Evolutionary conservation across 2,797 vertebrate species (phyloP).

Genomic region (Sarcophilus harrisii): DNA sequence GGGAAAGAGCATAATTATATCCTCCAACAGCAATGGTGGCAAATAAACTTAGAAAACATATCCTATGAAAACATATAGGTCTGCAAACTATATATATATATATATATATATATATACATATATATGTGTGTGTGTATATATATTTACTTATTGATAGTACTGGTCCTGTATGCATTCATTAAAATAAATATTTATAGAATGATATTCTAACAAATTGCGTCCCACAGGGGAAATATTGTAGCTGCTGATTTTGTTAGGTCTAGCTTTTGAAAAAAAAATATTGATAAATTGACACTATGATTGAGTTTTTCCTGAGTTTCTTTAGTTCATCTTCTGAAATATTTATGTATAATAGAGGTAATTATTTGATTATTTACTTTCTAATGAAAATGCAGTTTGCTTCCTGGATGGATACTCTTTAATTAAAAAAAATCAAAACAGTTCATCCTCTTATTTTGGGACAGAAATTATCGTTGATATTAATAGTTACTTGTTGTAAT

Average conservation of each 20-base stretch:
- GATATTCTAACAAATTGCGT: slow-evolving; percentile 8
- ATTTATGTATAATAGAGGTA: neutral
- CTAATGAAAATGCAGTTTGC: neutral
- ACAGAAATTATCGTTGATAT: neutral
- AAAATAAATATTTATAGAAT: neutral
- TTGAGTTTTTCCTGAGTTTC: slow-evolving; percentile 8
- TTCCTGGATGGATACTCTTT: neutral
- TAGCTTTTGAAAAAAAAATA: neutral
- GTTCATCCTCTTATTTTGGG: neutral
- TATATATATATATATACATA: too few relatives aligned
- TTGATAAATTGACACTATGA: neutral
- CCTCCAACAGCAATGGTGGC: neutral
- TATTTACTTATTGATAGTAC: neutral
- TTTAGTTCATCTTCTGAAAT: neutral
- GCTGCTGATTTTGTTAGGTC: neutral
- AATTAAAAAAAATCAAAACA: neutral
- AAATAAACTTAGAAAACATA: neutral
- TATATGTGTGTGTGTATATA: too few relatives aligned
- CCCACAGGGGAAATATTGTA: neutral
- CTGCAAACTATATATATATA: neutral
- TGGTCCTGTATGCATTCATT: neutral
- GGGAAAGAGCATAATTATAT: neutral
- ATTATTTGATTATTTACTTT: slow-evolving; percentile 3
- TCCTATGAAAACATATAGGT: too few relatives aligned
- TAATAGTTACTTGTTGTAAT: neutral